Conservation (phyloP, 1,140 invertebrate species). For the Brachionus paranguensis region DNA sequence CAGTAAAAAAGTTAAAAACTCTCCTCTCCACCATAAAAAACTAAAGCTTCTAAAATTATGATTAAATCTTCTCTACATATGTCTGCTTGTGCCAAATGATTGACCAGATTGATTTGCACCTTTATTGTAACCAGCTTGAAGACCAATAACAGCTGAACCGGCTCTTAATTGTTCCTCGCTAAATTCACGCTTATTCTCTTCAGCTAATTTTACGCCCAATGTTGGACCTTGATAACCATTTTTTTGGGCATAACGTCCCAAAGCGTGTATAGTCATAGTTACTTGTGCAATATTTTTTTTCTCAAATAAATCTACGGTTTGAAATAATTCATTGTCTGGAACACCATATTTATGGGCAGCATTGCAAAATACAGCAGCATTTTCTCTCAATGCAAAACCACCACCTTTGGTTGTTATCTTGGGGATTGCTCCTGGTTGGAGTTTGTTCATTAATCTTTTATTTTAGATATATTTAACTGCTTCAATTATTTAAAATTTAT, state of each 20-base stretch:
- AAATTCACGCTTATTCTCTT: constrained; percentile 65
- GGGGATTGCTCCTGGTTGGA: constrained; percentile 69
- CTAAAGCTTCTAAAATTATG: constrained; percentile 2
- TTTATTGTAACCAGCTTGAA: constrained; percentile 77
- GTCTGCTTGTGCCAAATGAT: constrained; percentile 82
- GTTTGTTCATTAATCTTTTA: constrained; percentile 71
- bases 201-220: constrained; percentile 42
- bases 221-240: constrained; percentile 39
- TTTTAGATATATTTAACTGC: neutral
- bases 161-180: constrained; percentile 81
- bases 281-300: constrained; percentile 84
- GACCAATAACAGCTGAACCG: constrained; percentile 78
- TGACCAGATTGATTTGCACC: constrained; percentile 72
- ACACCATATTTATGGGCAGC: constrained; percentile 67
- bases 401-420: constrained; percentile 81
- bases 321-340: constrained; percentile 80
- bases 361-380: constrained; percentile 80
- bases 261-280: constrained; percentile 80
- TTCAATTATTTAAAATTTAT: neutral
- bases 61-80: constrained; percentile 49
- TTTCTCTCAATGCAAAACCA: constrained; percentile 92
- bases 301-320: constrained; percentile 86
- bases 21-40: neutral
- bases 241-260: constrained; percentile 71
- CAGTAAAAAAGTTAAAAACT: neutral